phyloP scores from a whole-genome alignment of 2,113 vertebrate genomes.

The Andinoacara biseriatus region DNA sequence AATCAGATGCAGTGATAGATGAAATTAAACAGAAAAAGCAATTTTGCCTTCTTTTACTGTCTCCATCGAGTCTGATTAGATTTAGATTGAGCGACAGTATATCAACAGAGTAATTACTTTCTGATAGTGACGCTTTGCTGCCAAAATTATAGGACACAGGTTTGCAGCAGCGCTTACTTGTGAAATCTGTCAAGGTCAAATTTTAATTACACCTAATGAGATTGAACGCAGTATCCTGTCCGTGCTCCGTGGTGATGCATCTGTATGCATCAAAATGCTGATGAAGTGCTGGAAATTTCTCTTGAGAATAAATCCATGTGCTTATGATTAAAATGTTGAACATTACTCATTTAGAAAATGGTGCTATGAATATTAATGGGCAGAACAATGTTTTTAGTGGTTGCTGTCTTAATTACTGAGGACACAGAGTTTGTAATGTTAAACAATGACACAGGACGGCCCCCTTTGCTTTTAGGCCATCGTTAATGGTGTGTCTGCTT shows the following conservation, averaged over 20 bases:
- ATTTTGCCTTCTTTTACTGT: conserved; percentile 25
- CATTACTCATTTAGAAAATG: not conserved
- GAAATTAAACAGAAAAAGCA: conserved; percentile 5
- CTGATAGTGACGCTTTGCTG: conserved; percentile 32
- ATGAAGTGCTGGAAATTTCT: conserved; percentile 18
- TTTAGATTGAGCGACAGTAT: conserved; percentile 45
- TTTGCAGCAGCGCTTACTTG: conserved; percentile 11
- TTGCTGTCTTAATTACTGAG: conserved; percentile 41
- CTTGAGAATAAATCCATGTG: not conserved
- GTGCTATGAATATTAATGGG: conserved; percentile 46
- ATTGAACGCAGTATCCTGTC: conserved; percentile 15
- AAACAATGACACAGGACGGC: not conserved
- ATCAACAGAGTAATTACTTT: conserved; percentile 61
- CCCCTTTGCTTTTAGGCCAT: not conserved
- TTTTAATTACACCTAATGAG: conserved; percentile 57
- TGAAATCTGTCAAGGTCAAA: conserved; percentile 62
- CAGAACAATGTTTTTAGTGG: not conserved
- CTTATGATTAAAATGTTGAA: conserved; percentile 20
- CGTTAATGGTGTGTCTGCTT: not conserved
- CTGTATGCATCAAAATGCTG: conserved; percentile 44
- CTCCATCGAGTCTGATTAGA: conserved; percentile 46
- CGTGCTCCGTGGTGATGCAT: not conserved
- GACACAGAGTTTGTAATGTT: conserved; percentile 16
- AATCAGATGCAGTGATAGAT: conserved; percentile 1
- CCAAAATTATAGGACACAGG: conserved; percentile 21